A percentile compares a stretch with the other conserved stretches of the same genome.
Evolutionary conservation across 2,888 invertebrate species (phyloP).

Genomic region (Hartigia nigra): DNA sequence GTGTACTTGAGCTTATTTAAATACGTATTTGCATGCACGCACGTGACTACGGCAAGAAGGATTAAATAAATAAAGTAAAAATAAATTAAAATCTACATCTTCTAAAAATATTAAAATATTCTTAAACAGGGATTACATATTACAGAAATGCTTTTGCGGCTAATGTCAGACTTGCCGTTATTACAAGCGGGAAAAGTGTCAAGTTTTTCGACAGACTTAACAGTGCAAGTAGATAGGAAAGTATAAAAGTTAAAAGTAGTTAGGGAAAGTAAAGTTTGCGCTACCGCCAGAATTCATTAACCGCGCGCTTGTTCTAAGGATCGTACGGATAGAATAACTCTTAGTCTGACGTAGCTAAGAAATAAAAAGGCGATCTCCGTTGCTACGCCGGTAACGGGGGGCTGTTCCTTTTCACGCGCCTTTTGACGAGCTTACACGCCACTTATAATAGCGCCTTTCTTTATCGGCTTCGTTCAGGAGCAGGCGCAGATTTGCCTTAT

Average conservation of each 20-base stretch:
- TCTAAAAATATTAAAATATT: neutral
- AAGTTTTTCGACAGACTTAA: neutral
- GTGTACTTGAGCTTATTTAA: neutral
- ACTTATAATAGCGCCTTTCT: slow-evolving; percentile 13
- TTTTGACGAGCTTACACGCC: neutral
- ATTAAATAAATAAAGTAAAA: neutral
- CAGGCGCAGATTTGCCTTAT: slow-evolving; percentile 31
- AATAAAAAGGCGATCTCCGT: neutral
- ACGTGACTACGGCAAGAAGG: neutral
- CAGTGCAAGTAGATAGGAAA: neutral
- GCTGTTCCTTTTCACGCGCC: neutral
- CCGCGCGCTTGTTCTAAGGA: slow-evolving; percentile 28
- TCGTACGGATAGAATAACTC: slow-evolving; percentile 14
- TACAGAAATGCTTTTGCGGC: neutral
- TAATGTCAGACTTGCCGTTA: neutral
- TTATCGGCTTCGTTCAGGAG: slow-evolving; percentile 34
- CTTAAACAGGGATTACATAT: neutral
- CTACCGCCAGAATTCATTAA: slow-evolving; percentile 32
- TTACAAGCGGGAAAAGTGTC: neutral
- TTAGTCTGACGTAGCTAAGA: neutral
- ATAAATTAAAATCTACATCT: neutral
- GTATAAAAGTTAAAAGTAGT: slow-evolving; percentile 28
- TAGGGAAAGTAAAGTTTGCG: slow-evolving; percentile 32
- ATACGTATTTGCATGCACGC: neutral
- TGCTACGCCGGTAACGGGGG: neutral